Percentiles rank a stretch among this genome's conserved stretches.
Conservation (phyloP, 2,888 invertebrate species). For the Pelosia muscerda region DNA sequence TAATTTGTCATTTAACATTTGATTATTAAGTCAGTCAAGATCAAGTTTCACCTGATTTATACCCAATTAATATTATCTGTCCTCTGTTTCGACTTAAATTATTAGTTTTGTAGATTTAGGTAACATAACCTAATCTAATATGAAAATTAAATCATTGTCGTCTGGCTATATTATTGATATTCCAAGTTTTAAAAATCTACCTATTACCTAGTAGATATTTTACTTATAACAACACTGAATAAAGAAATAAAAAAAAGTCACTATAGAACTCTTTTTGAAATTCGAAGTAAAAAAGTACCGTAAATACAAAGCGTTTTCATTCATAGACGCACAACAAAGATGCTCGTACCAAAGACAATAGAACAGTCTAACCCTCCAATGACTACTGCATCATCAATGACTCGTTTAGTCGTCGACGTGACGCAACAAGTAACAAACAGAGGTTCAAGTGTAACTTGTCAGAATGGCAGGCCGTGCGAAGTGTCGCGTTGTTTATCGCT, state of each 20-base stretch:
- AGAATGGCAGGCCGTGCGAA: slow-evolving; percentile 35
- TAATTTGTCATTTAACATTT: slow-evolving; percentile 2
- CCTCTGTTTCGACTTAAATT: neutral
- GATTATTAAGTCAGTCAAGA: slow-evolving; percentile 2
- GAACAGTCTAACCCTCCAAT: slow-evolving; percentile 40
- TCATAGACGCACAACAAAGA: neutral
- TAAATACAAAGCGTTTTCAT: neutral
- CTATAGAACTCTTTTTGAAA: neutral
- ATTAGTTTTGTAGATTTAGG: slow-evolving; percentile 4
- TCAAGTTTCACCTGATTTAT: neutral
- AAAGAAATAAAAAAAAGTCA: neutral
- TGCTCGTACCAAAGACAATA: neutral
- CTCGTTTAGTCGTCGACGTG: slow-evolving; percentile 37
- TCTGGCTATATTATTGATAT: neutral
- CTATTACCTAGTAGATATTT: neutral
- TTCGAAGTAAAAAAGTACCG: neutral
- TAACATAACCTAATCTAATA: neutral
- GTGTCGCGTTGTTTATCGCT: slow-evolving; percentile 42
- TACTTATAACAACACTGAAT: neutral
- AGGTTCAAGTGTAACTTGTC: slow-evolving; percentile 50
- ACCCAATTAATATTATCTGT: neutral
- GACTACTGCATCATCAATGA: slow-evolving; percentile 38
- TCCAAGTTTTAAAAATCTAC: neutral
- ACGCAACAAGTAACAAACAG: slow-evolving; percentile 52
- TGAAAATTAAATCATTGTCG: neutral